These are phyloP conservation scores for Cephus nigrinus DNA, from an alignment of 2,888 invertebrate species.

Conservation along the genomic window DNA sequence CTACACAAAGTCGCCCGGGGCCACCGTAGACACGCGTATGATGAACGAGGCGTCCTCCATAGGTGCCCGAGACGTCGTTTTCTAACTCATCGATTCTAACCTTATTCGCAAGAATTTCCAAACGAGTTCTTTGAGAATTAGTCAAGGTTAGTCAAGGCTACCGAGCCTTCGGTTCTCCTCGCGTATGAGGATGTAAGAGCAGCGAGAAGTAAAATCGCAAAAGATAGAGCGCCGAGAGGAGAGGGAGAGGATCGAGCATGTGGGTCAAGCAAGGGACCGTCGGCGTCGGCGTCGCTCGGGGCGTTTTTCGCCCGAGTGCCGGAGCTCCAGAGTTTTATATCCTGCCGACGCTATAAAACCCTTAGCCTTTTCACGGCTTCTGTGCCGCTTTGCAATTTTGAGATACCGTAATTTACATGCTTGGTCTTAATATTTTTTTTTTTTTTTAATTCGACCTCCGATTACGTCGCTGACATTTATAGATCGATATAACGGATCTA, in stretches of 20 bases:
- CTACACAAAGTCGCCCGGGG: constrained; percentile 21
- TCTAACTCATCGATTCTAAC: constrained; percentile 17
- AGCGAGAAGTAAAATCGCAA: not conserved
- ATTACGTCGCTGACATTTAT: not conserved
- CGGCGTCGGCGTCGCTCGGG: constrained; percentile 20
- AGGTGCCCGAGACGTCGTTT: not conserved
- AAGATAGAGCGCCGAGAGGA: not conserved
- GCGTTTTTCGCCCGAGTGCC: constrained; percentile 38
- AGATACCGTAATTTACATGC: not conserved
- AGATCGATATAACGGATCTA: not conserved
- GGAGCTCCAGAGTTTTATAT: constrained; percentile 47
- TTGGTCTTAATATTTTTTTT: not conserved
- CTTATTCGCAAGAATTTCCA: constrained; percentile 9
- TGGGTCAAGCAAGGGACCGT: not conserved
- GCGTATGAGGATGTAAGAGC: not conserved
- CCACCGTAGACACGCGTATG: constrained; percentile 3
- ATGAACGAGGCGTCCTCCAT: not conserved
- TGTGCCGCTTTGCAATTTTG: constrained; percentile 22
- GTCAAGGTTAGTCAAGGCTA: not conserved
- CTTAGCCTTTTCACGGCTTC: constrained; percentile 40
- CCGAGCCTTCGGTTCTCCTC: not conserved
- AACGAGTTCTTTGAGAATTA: not conserved
- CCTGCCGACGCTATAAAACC: constrained; percentile 42
- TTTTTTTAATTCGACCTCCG: not conserved
- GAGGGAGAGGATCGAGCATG: not conserved